Evolutionary conservation across 1,140 invertebrate genomes (phyloP), one percentile per base, ranked within the genome.

Genomic region (Fragariocoptes setiger): DNA sequence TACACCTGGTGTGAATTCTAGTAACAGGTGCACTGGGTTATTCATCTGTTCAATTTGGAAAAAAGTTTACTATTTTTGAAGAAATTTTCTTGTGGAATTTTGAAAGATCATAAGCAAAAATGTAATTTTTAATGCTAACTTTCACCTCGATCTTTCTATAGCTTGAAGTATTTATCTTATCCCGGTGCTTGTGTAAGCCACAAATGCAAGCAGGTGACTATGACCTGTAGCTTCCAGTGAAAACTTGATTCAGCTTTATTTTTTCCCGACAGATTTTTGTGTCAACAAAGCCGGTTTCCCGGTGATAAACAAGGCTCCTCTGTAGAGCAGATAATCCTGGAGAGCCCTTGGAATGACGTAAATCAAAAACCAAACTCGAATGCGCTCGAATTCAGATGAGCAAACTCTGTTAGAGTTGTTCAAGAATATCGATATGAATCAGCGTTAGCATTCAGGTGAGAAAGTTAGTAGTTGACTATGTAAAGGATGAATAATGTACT

Each of bases 371-470:
- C 44, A 45, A 16, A 49, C 12, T 37, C 49, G 39, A 2, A 48
- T 14, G 16, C 44, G 36, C 2, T 50, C 46, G n/a, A 47, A 39
- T 31, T 51, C 40, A 13, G 38, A 4, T n/a, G 45, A 42, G 15
- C 42, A 39, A 0, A 40, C 36, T n/a, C n/a, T n/a, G n/a, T n/a
- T n/a, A n/a, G n/a, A n/a, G n/a, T n/a, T n/a, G n/a, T n/a, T n/a
- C n/a, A n/a, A n/a, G n/a, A n/a, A n/a, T n/a, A n/a, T n/a, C n/a
- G n/a, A n/a, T n/a, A n/a, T n/a, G n/a, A n/a, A n/a, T n/a, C n/a
- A n/a, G n/a, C n/a, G n/a, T n/a, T n/a, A n/a, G n/a, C n/a, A n/a
- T n/a, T n/a, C n/a, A n/a, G n/a, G n/a, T n/a, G n/a, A n/a, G n/a
- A n/a, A n/a, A n/a, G n/a, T n/a, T n/a, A n/a, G n/a, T n/a, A n/a